Base-by-base conservation (phyloP, 2,113 vertebrate genomes). In the Psammodynastes pulverulentus region DNA sequence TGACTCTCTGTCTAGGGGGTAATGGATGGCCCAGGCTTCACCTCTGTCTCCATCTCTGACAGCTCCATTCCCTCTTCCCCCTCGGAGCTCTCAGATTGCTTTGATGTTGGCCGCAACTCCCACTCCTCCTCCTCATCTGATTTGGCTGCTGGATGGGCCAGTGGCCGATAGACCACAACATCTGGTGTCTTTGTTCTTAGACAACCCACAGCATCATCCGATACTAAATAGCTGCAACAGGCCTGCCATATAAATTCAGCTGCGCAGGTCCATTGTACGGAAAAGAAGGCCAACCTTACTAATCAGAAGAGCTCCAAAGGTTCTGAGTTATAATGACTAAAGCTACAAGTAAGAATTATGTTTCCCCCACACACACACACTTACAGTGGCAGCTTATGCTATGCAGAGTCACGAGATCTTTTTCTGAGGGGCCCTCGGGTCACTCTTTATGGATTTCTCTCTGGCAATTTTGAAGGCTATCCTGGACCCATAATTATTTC, bases 391-490 rank as follows among this genome's bases (percentile, higher is more conserved):
- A 62, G 92, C 92, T 93, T 89, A 23, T 17, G 92, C 67, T 87
- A 39, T 79, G 15, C 7, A 17, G 67, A 13, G 1, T 93, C 93
- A 13, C 1, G 58, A 92, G 24, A 0, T 79, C 0, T 91, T 92
- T 93, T 92, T 91, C 53, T 48, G 45, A 94, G 91, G 56, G 0
- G 5, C 72, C 72, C 72, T 17, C 17, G 23, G 4, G 15, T 67
- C 43, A 90, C 52, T 1, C 17, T 93, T 9, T 86, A 54, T 26
- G 2, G 0, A 89, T 94, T 96, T 92, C 4, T 92, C 23, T 88
- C 10, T 92, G 43, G 3, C 12, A 94, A 87, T 94, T 94, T 94
- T 92, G 92, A 34, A 94, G 46, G 92, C 53, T 93, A 93, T 90
- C 58, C 24, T 19, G 0, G 87, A 90, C 51, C 0, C 92, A 3